Conservation (phyloP, 2,888 invertebrate species). For the Melolontha melolontha region DNA sequence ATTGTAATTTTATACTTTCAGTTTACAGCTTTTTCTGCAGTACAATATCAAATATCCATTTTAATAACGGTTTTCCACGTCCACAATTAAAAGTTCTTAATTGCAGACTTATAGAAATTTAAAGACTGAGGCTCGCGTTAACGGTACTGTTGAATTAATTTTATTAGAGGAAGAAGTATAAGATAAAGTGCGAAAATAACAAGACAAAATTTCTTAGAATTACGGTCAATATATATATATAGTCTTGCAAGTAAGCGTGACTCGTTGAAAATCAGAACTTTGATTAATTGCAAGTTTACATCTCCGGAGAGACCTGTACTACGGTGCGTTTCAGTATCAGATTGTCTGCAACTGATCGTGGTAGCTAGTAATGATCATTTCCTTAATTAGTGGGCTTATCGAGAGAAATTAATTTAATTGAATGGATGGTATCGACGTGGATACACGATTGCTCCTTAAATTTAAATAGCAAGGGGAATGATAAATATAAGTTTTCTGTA, state of each 20-base stretch:
- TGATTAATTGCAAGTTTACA: conserved; percentile 54
- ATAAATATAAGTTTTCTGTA: conserved; percentile 25
- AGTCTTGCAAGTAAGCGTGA: conserved; percentile 22
- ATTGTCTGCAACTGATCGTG: conserved; percentile 48
- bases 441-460: conserved; percentile 25
- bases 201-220: neutral
- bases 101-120: too few relatives aligned
- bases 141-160: too few relatives aligned
- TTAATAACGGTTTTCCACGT: too few relatives aligned
- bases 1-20: too few relatives aligned
- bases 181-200: too few relatives aligned
- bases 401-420: conserved; percentile 59
- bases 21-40: too few relatives aligned
- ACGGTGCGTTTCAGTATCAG: conserved; percentile 50
- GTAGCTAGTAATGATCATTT: conserved; percentile 56
- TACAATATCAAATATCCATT: too few relatives aligned
- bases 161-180: too few relatives aligned
- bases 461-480: conserved; percentile 25
- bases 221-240: neutral
- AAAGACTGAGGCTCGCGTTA: too few relatives aligned
- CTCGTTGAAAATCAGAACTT: conserved; percentile 37
- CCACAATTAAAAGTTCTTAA: too few relatives aligned
- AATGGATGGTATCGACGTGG: conserved; percentile 42
- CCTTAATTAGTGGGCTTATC: conserved; percentile 60
- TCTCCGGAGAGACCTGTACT: conserved; percentile 46